Evolutionary conservation across 1,140 invertebrate genomes (phyloP).

Genomic region (honey bee (Apis mellifera)): Amel_HAv3.1 CM009940.2:11700501-11701000

Average conservation of each 20-base stretch:
- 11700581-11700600: slow-evolving; percentile 78
- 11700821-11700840: slow-evolving; percentile 62
- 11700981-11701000: slow-evolving; percentile 3
- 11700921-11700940: neutral
- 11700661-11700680: neutral
- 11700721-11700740: slow-evolving; percentile 64
- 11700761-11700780: slow-evolving; percentile 74
- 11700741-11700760: slow-evolving; percentile 72
- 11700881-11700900: neutral
- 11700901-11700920: neutral
- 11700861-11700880: slow-evolving; percentile 2
- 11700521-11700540: slow-evolving; percentile 15
- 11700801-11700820: slow-evolving; percentile 74
- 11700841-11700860: slow-evolving; percentile 39
- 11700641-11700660: neutral
- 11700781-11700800: slow-evolving; percentile 78
- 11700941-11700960: slow-evolving; percentile 10
- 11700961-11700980: slow-evolving; percentile 1
- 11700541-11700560: slow-evolving; percentile 7
- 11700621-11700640: slow-evolving; percentile 44
- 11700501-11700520: neutral
- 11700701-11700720: slow-evolving; percentile 32
- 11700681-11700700: slow-evolving; percentile 24
- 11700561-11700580: slow-evolving; percentile 16
- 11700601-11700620: slow-evolving; percentile 77